Evolutionary conservation across 1,140 invertebrate genomes (phyloP).

Genomic region (Drosophila ananassae): DNA sequence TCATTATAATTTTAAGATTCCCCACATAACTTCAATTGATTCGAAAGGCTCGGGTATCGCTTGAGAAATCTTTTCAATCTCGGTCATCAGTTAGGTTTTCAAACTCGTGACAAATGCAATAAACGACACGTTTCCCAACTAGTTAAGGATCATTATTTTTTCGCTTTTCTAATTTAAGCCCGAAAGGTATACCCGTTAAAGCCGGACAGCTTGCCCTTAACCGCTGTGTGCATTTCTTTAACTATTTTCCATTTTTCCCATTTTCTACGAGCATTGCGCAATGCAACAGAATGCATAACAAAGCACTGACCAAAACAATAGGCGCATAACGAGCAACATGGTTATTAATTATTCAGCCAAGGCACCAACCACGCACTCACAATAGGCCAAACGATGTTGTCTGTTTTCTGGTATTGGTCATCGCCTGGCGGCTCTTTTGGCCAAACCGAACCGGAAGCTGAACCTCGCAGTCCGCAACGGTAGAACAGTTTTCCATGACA

Average conservation of each 20-base stretch:
- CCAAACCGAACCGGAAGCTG: constrained; percentile 59
- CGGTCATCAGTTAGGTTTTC: constrained; percentile 14
- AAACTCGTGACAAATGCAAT: background rate
- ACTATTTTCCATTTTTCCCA: constrained; percentile 39
- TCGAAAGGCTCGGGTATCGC: constrained; percentile 13
- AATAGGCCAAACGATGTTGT: constrained; percentile 46
- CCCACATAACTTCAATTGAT: constrained; percentile 32
- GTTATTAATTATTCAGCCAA: constrained; percentile 75
- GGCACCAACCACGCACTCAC: constrained; percentile 17
- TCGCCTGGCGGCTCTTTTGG: constrained; percentile 30
- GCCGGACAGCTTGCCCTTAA: constrained; percentile 21
- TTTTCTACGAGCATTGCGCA: constrained; percentile 55
- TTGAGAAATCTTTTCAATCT: constrained; percentile 30
- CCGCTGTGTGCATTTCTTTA: constrained; percentile 50
- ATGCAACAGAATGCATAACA: constrained; percentile 79
- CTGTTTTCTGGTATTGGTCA: constrained; percentile 29
- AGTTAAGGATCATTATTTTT: constrained; percentile 32
- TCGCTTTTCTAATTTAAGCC: constrained; percentile 17
- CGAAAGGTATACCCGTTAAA: constrained; percentile 13
- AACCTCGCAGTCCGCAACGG: constrained; percentile 31
- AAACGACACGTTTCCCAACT: background rate
- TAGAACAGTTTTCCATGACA: constrained; percentile 56
- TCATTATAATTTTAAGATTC: constrained; percentile 13
- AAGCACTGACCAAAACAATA: constrained; percentile 65
- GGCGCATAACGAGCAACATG: constrained; percentile 65